Conservation (phyloP, 2,888 invertebrate genomes). For the Heteromurus nitidus region DNA sequence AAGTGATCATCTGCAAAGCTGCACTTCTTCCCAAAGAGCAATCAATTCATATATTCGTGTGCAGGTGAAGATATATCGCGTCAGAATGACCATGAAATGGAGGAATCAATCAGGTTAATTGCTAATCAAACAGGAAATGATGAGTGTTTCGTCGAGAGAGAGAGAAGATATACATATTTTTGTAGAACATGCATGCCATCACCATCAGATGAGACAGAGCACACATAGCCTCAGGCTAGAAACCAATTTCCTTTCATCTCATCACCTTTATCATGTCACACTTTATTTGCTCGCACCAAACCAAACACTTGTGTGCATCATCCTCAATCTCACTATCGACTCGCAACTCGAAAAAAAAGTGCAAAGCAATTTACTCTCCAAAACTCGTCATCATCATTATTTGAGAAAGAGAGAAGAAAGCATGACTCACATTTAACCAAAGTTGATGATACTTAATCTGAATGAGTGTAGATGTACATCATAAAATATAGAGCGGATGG, state of each 20-base stretch:
- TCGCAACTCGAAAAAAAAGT: not conserved
- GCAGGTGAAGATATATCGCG: no score
- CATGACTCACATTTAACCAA: no score
- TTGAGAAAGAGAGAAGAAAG: not conserved
- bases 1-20: no score
- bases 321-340: not conserved
- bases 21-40: no score
- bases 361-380: not conserved
- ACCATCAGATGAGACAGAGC: no score
- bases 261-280: not conserved
- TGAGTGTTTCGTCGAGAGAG: no score
- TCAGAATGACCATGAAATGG: constrained; percentile 37
- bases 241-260: not conserved
- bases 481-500: not conserved
- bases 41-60: no score
- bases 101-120: constrained; percentile 49
- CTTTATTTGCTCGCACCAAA: no score
- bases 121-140: constrained; percentile 55
- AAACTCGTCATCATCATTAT: no score
- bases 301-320: no score
- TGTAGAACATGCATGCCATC: not conserved
- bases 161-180: not conserved
- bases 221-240: constrained; percentile 9
- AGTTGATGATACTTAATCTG: not conserved
- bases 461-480: not conserved